These are phyloP conservation scores for Trichogramma pretiosum DNA, from an alignment of 1,140 invertebrate species.

Conservation along the genomic window DNA sequence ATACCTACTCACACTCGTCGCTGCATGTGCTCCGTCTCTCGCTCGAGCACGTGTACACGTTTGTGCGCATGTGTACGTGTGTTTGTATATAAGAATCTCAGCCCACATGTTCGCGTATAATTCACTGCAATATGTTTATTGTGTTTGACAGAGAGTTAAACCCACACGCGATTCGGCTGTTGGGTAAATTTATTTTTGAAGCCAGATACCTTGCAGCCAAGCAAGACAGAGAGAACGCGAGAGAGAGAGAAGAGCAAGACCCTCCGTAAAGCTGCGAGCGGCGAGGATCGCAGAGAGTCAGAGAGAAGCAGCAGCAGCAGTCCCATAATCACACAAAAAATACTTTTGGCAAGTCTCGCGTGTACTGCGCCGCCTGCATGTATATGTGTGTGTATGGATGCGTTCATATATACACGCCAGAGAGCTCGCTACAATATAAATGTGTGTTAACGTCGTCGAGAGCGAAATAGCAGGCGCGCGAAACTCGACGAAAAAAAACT, in stretches of 20 bases:
- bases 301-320: too few species aligned
- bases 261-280: not conserved
- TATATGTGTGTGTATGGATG: too few species aligned
- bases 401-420: too few species aligned
- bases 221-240: too few species aligned
- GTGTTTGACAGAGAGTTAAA: conserved; percentile 11
- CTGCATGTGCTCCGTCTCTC: too few species aligned
- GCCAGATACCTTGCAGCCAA: not conserved
- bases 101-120: conserved; percentile 10
- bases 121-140: not conserved
- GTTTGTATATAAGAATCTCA: too few species aligned
- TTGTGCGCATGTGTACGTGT: conserved; percentile 2
- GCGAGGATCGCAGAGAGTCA: conserved; percentile 2
- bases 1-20: conserved; percentile 5
- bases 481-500: conserved; percentile 9
- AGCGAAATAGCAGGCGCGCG: not conserved
- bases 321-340: conserved; percentile 19
- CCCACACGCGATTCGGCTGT: conserved; percentile 4
- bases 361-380: too few species aligned
- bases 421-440: too few species aligned
- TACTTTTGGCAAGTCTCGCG: conserved; percentile 16
- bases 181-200: conserved; percentile 16
- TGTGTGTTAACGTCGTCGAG: too few species aligned
- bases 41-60: too few species aligned
- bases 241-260: not conserved